Evolutionary conservation across 1,140 invertebrate species (phyloP).

Genomic region (Mizuhopecten yessoensis): DNA sequence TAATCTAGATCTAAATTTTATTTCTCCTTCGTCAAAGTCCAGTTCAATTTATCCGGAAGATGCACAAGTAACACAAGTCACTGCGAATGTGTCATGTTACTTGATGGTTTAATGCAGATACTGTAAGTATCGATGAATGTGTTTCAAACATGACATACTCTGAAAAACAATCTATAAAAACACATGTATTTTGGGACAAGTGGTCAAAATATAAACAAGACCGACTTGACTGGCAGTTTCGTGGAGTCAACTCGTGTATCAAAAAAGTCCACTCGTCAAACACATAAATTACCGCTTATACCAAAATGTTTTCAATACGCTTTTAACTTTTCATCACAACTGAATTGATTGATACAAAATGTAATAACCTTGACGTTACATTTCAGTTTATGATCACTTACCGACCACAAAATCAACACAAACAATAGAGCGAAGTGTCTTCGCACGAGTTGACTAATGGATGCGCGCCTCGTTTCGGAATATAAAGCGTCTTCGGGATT

Average conservation of each 20-base stretch:
- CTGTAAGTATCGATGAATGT: neutral
- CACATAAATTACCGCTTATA: neutral
- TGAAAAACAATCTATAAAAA: neutral
- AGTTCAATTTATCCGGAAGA: too few species aligned
- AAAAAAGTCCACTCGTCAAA: neutral
- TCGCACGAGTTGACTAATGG: conserved; percentile 25
- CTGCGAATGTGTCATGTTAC: neutral
- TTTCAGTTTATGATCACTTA: neutral
- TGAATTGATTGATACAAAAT: neutral
- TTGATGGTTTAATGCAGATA: neutral
- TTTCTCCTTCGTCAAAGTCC: too few species aligned
- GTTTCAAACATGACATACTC: neutral
- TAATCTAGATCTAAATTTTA: too few species aligned
- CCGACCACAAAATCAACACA: neutral
- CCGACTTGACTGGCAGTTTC: neutral
- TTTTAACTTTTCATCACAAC: neutral
- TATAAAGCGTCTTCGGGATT: neutral
- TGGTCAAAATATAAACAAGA: neutral
- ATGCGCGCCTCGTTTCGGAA: conserved; percentile 25
- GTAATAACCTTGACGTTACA: neutral
- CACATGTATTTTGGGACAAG: neutral
- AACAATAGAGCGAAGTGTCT: neutral
- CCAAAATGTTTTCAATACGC: neutral
- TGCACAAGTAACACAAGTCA: too few species aligned
- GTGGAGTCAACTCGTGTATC: neutral